Percentiles rank a stretch among this genome's conserved stretches.
These are phyloP conservation scores for Petrocephalus zakoni DNA, from an alignment of 2,113 vertebrate genomes.

Conservation along the genomic window DNA sequence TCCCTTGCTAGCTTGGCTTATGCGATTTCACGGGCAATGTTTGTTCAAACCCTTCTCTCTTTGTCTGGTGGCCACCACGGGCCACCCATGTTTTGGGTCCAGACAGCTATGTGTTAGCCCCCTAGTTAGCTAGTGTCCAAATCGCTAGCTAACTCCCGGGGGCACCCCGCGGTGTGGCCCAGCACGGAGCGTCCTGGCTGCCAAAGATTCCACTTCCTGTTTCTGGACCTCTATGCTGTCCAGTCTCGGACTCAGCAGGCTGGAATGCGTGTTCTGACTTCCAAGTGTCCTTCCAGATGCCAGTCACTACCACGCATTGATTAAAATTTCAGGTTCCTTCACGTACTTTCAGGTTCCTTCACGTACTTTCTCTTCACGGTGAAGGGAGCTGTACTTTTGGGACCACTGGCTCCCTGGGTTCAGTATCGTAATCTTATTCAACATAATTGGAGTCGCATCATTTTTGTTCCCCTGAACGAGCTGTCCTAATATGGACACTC, in stretches of 20 bases:
- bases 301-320: not conserved
- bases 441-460: not conserved
- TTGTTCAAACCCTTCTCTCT: not conserved
- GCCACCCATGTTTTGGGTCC: not conserved
- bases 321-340: not conserved
- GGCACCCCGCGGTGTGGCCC: not conserved
- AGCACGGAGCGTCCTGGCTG: not conserved
- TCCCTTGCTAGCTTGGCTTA: not conserved
- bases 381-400: not conserved
- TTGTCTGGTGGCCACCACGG: not conserved
- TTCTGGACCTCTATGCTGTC: not conserved
- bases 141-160: not conserved
- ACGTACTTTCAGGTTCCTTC: not conserved
- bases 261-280: not conserved
- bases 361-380: not conserved
- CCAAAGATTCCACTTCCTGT: not conserved
- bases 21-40: not conserved
- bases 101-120: not conserved
- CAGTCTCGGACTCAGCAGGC: not conserved
- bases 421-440: not conserved
- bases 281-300: not conserved
- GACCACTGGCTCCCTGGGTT: not conserved
- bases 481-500: not conserved
- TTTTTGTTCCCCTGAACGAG: not conserved
- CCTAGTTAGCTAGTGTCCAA: not conserved